Percentiles rank a stretch among this genome's conserved stretches.
Conservation (phyloP, 2,113 vertebrate species). For the Phyllostomus discolor region DNA sequence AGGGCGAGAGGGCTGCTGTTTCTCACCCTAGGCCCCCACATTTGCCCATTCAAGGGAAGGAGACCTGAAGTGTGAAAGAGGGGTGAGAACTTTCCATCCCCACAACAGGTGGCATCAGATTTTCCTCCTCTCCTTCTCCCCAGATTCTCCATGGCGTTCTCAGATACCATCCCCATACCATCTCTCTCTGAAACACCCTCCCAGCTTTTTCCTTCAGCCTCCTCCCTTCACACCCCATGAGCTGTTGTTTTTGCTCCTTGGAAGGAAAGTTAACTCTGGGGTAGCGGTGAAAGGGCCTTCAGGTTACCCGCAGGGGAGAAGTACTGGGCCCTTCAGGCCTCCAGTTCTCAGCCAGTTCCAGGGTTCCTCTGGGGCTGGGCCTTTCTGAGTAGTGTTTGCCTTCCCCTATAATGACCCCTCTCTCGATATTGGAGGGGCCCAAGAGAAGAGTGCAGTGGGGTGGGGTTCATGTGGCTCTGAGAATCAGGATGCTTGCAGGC, state of each 20-base stretch:
- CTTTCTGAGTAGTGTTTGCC: neutral
- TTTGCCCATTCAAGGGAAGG: neutral
- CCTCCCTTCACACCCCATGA: neutral
- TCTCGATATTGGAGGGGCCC: neutral
- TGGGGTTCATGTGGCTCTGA: neutral
- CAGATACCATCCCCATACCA: neutral
- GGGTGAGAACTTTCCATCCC: neutral
- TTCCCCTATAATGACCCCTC: neutral
- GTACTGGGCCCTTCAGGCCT: too few relatives aligned
- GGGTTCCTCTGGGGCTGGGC: neutral
- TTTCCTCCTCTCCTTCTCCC: neutral
- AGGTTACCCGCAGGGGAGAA: neutral
- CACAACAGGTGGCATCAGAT: neutral
- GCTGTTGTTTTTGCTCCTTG: neutral
- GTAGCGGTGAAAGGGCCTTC: neutral
- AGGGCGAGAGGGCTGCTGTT: neutral
- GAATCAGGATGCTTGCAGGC: neutral
- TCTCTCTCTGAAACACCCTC: neutral
- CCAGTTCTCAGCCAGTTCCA: neutral
- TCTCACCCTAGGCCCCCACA: neutral
- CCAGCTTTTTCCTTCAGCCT: neutral
- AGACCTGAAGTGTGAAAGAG: neutral
- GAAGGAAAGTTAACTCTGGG: neutral
- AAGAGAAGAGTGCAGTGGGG: neutral
- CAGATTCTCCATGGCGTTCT: neutral